Percentiles rank a stretch among this genome's conserved stretches.
Evolutionary conservation across 2,113 vertebrate genomes (phyloP).

Genomic region (Melanotaenia duboulayi): DNA sequence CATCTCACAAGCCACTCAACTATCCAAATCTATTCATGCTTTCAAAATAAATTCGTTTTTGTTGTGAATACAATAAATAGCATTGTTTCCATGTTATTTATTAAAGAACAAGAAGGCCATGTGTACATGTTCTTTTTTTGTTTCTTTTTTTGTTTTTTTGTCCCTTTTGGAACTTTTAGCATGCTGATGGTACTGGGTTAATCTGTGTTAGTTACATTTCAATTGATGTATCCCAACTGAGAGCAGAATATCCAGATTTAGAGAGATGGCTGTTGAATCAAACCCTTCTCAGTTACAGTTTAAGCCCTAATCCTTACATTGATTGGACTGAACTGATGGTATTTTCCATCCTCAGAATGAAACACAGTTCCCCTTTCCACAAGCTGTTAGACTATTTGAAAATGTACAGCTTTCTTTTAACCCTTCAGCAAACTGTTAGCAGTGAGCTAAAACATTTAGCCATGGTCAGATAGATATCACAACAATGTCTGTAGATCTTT

Average conservation of each 20-base stretch:
- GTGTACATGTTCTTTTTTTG: slow-evolving; percentile 41
- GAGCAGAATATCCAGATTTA: slow-evolving; percentile 40
- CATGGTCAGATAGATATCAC: slow-evolving; percentile 13
- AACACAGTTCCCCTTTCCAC: slow-evolving; percentile 23
- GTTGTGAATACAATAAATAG: slow-evolving; percentile 30
- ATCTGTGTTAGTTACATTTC: slow-evolving; percentile 56
- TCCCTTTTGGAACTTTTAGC: slow-evolving; percentile 52
- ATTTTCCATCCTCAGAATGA: slow-evolving; percentile 44
- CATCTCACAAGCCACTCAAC: slow-evolving; percentile 5
- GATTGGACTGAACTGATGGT: slow-evolving; percentile 26
- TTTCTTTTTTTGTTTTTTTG: no score
- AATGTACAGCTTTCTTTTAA: slow-evolving; percentile 5
- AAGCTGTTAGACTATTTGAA: slow-evolving; percentile 19
- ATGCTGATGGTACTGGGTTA: slow-evolving; percentile 48
- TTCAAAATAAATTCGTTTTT: slow-evolving; percentile 33
- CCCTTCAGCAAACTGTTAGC: neutral
- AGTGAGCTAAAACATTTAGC: slow-evolving; percentile 1
- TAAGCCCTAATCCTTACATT: slow-evolving; percentile 41
- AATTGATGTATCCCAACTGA: slow-evolving; percentile 27
- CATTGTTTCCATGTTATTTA: slow-evolving; percentile 37
- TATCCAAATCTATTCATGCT: slow-evolving; percentile 14
- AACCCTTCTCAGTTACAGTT: slow-evolving; percentile 41
- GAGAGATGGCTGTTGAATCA: slow-evolving; percentile 42
- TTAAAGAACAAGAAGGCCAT: slow-evolving; percentile 16
- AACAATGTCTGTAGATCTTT: slow-evolving; percentile 18